Conservation (phyloP, 2,113 vertebrate species). For the Neodon shergylaensis region DNA sequence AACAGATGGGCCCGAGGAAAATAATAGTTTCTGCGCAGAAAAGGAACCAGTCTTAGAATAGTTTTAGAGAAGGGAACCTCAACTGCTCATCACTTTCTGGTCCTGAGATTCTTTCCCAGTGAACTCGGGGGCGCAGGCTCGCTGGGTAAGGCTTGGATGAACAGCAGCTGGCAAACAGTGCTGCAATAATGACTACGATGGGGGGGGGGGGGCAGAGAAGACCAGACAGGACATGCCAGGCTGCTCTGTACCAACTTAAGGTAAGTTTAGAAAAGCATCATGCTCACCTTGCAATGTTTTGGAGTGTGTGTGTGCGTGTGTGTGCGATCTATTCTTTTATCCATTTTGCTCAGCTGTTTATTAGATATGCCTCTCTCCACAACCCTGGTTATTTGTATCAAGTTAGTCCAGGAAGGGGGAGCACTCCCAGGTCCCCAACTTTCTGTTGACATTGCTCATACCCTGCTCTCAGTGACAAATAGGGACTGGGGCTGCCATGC, state of each 20-base stretch:
- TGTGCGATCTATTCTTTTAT: neutral
- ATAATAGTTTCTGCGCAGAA: neutral
- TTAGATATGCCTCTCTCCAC: neutral
- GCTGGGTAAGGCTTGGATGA: neutral
- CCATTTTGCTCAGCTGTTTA: neutral
- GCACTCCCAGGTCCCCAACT: neutral
- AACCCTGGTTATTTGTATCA: neutral
- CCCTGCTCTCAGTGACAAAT: neutral
- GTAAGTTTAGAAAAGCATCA: neutral
- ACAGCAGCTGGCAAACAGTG: neutral
- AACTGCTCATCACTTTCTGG: conserved; percentile 8
- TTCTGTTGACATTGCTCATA: neutral
- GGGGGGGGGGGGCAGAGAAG: neutral
- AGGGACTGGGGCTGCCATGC: neutral
- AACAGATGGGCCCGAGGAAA: neutral
- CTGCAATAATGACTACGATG: neutral
- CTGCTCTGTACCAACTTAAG: neutral
- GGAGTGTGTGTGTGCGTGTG: neutral
- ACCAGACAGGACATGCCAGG: neutral
- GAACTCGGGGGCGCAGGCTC: neutral
- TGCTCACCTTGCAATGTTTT: neutral
- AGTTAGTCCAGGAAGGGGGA: neutral
- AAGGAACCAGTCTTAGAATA: neutral
- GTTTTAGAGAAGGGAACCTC: neutral
- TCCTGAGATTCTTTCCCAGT: neutral